Base-by-base conservation (phyloP, 2,888 invertebrate genomes). In the Beris morrisii region DNA sequence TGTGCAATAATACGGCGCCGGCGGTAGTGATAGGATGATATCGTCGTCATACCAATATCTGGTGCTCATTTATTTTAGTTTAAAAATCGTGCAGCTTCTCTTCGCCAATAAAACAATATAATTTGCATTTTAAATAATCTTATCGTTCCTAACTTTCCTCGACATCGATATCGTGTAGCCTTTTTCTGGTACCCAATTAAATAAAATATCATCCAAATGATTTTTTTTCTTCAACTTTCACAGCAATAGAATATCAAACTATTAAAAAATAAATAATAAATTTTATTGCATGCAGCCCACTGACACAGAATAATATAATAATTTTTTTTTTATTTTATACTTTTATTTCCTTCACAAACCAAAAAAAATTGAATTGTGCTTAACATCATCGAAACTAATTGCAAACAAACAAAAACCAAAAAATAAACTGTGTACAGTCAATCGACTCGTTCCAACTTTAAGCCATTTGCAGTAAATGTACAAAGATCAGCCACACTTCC, bases 401-500 rank as follows among this genome's bases (percentile, higher is more conserved):
- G 43, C 48, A 50, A 61, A 61, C 53, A 38, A 2, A 30, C 44
- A 54, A 52, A 31, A 52, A 45, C 22, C 0, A 13, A 38, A 28
- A 7, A 38, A 38, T 38, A 38, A 38, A 38, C 38, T 9, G 4
- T 46, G 32, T 54, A 68, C 73, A 81, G 81, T 76, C 81, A 81
- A 79, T 81, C 81, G 74, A 81, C 81, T 68, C 80, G 81, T 71
- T 81, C 81, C 74, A 79, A 78, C 75, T 81, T 78, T 73, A 81
- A 81, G 75, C 81, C 81, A 72, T 81, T 77, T 71, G 77, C 79
- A 73, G 79, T 78, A 64, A 81, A 80, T 86, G 87, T 80, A 74
- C 93, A 92, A 84, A 88, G 92, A 82, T 93, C 93, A 77, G 92
- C 93, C 72, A 93, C 93, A 74, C 85, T 93, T 80, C 93, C 93